Evolutionary conservation across 1,140 invertebrate genomes (phyloP).

Genomic region (Trialeurodes vaporariorum): DNA sequence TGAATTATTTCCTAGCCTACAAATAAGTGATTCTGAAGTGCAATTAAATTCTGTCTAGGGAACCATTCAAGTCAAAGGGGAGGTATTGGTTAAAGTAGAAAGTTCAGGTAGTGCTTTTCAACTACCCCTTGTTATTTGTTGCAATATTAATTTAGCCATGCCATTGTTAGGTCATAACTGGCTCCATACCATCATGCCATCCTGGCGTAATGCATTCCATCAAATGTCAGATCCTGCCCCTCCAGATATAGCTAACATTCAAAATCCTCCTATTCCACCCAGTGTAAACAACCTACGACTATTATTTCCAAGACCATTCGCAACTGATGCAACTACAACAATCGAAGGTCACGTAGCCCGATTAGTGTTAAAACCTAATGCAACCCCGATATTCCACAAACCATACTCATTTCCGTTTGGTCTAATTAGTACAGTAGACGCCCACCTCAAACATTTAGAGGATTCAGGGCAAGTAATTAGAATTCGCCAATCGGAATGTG

Average conservation of each 20-base stretch:
- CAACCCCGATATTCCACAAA: background rate
- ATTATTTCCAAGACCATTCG: background rate
- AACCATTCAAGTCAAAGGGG: background rate
- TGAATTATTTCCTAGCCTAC: background rate
- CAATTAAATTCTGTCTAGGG: background rate
- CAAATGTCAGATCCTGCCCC: background rate
- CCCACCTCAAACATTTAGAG: background rate
- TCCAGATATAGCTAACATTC: background rate
- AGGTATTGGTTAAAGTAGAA: background rate
- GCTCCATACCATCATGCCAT: background rate
- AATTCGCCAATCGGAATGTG: conserved; percentile 21
- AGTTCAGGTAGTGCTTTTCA: background rate
- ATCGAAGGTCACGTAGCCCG: background rate
- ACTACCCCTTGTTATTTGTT: background rate
- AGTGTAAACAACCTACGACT: background rate
- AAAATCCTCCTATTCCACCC: background rate
- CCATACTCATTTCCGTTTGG: background rate
- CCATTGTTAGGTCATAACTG: background rate
- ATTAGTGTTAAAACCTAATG: background rate
- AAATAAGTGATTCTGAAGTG: background rate
- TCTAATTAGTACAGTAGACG: background rate
- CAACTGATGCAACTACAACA: background rate
- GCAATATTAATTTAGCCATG: background rate
- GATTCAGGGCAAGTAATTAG: background rate
- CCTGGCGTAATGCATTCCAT: background rate